Conservation (phyloP, 2,888 invertebrate genomes). For the Myopa tessellatipennis region DNA sequence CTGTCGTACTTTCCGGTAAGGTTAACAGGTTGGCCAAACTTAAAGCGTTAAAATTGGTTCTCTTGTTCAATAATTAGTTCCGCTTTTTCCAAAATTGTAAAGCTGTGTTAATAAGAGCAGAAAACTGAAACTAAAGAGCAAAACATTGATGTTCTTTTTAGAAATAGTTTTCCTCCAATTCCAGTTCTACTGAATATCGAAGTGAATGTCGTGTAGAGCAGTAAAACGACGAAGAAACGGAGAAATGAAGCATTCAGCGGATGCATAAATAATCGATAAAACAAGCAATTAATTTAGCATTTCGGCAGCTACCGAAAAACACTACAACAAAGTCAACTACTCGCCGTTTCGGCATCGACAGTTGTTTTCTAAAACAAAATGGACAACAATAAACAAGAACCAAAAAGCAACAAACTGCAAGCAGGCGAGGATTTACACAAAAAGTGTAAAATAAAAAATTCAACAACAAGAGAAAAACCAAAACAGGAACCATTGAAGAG, state of each 20-base stretch:
- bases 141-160: neutral
- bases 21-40: too few species aligned
- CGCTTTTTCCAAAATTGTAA: too few species aligned
- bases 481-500: neutral
- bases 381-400: neutral
- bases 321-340: constrained; percentile 14
- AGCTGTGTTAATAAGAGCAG: neutral
- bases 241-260: constrained; percentile 8
- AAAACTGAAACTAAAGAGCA: neutral
- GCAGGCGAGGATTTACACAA: neutral
- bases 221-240: neutral
- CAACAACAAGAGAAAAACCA: neutral
- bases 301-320: neutral
- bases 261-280: constrained; percentile 30
- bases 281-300: constrained; percentile 32
- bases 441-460: neutral
- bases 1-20: too few species aligned
- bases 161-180: neutral
- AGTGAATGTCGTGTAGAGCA: neutral
- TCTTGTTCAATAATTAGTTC: neutral
- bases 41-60: too few species aligned
- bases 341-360: constrained; percentile 22
- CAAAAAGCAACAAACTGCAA: neutral
- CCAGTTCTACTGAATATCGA: neutral
- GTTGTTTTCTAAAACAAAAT: constrained; percentile 19